These are phyloP conservation scores for Eriosoma lanigerum DNA, from an alignment of 1,140 invertebrate species.

Conservation along the genomic window DNA sequence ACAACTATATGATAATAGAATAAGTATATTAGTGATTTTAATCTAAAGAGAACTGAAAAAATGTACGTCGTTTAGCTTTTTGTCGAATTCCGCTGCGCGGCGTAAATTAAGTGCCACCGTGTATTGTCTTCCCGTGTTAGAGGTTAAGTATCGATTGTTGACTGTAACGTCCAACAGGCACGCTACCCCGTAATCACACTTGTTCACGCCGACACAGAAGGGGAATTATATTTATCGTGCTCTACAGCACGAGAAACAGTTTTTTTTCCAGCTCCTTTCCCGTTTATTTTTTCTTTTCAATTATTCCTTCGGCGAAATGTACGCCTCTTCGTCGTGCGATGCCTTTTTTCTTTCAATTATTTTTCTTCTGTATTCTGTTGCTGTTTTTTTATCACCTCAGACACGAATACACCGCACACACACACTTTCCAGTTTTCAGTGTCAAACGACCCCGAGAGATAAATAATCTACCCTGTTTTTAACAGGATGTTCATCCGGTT, in stretches of 20 bases:
- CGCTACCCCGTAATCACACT: constrained; percentile 50
- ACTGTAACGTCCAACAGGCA: constrained; percentile 50
- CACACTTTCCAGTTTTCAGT: not conserved
- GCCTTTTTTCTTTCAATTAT: constrained; percentile 16
- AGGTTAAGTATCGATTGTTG: constrained; percentile 49
- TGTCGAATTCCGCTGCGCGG: not conserved
- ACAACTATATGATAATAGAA: no score
- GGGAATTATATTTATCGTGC: constrained; percentile 46
- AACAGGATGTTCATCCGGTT: constrained; percentile 14
- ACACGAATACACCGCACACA: constrained; percentile 27
- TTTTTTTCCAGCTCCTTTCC: constrained; percentile 24
- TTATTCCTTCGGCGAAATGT: constrained; percentile 39
- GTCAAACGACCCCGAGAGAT: constrained; percentile 35
- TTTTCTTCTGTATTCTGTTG: not conserved
- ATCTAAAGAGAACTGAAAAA: no score
- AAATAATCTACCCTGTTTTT: constrained; percentile 49
- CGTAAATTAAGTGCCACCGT: constrained; percentile 17
- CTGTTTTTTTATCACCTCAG: constrained; percentile 48
- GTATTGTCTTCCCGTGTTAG: constrained; percentile 9
- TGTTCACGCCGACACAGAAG: constrained; percentile 2
- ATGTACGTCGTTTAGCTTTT: not conserved
- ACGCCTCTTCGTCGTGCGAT: constrained; percentile 31
- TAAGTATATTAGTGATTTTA: no score
- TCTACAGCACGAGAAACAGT: constrained; percentile 8
- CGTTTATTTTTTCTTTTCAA: constrained; percentile 7